These are phyloP conservation scores for Oasisia sp. DNA, from an alignment of 2,888 invertebrate genomes.

Conservation along the genomic window DNA sequence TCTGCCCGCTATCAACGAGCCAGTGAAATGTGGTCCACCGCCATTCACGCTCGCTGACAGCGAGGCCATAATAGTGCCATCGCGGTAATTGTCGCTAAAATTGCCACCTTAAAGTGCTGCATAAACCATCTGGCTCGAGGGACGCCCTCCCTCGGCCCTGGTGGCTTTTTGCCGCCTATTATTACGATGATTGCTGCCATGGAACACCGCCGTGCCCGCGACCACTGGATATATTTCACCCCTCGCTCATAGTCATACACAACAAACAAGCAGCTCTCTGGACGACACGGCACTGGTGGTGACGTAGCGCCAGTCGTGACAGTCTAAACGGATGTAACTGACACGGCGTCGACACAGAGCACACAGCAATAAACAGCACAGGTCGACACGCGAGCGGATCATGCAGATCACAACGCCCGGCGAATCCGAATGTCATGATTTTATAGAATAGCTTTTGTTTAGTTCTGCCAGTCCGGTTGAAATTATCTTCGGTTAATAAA, in stretches of 20 bases:
- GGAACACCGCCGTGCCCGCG: background rate
- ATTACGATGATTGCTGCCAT: background rate
- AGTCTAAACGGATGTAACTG: background rate
- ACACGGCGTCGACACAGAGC: background rate
- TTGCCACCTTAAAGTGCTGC: slow-evolving; percentile 11
- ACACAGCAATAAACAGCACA: background rate
- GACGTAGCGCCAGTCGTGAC: background rate
- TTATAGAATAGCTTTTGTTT: background rate
- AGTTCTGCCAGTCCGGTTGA: background rate
- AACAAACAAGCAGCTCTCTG: background rate
- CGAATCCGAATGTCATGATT: background rate
- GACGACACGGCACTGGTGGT: background rate
- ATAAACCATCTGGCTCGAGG: background rate
- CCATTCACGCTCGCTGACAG: background rate
- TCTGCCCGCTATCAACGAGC: background rate
- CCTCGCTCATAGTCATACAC: background rate
- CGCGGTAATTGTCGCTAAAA: background rate
- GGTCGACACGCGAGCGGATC: background rate
- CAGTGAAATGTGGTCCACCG: background rate
- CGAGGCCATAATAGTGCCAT: background rate
- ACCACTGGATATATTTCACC: background rate
- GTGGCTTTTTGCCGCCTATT: slow-evolving; percentile 6
- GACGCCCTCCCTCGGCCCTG: background rate
- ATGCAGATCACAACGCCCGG: background rate
- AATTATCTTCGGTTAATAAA: background rate